Conservation (phyloP, 1,140 invertebrate species). For the Eueides isabella region DNA sequence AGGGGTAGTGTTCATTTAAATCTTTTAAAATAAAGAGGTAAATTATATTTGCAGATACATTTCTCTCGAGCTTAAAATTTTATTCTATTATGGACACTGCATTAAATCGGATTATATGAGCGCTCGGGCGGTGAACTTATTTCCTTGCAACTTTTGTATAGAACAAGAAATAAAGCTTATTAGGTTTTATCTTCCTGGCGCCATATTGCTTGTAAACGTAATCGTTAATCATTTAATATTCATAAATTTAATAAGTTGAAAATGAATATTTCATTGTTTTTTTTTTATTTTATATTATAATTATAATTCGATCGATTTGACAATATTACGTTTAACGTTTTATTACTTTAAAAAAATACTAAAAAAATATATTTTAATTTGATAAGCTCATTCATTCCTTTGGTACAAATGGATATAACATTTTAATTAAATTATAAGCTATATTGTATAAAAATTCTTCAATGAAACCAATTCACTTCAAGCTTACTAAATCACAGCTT, state of each 20-base stretch:
- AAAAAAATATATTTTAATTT: no score
- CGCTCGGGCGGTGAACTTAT: constrained; percentile 1
- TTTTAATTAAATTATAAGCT: constrained; percentile 9
- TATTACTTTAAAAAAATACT: no score
- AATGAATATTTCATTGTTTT: background rate
- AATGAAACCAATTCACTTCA: constrained; percentile 6
- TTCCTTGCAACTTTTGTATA: constrained; percentile 1
- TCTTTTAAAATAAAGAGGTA: background rate
- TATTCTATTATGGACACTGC: constrained; percentile 5
- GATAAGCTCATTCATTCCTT: background rate
- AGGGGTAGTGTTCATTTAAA: background rate
- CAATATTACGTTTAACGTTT: background rate
- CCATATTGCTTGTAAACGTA: background rate
- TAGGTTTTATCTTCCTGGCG: background rate
- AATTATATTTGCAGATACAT: background rate
- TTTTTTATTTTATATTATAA: background rate
- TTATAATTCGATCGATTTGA: background rate
- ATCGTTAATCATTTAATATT: background rate
- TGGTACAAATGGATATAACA: background rate
- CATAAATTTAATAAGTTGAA: background rate
- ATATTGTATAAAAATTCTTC: background rate
- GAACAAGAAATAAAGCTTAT: background rate
- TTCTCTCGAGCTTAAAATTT: constrained; percentile 1
- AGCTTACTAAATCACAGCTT: background rate
- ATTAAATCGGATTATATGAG: constrained; percentile 22